phyloP scores from a whole-genome alignment of 1,140 invertebrate genomes.

The Bombus fervidus region DNA sequence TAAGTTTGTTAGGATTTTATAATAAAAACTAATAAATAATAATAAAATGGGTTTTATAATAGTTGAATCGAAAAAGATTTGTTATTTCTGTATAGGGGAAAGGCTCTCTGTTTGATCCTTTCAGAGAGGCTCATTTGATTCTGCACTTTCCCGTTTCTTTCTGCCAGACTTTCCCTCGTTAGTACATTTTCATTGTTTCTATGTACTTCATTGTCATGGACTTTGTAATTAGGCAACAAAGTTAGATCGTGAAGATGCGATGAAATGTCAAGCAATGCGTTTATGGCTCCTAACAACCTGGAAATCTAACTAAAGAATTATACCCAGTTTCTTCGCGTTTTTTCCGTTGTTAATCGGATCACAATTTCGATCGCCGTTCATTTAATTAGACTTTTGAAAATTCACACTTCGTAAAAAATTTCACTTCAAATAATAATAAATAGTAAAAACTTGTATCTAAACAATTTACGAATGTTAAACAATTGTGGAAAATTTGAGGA shows the following conservation, averaged over 20 bases:
- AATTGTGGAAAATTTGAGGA: not conserved
- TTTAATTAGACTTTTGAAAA: no score
- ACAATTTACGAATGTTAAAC: not conserved
- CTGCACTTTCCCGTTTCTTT: not conserved
- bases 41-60: no score
- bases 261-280: not conserved
- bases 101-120: not conserved
- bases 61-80: no score
- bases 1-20: not conserved
- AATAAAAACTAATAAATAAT: not conserved
- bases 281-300: not conserved
- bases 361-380: no score
- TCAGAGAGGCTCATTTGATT: not conserved
- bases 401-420: no score
- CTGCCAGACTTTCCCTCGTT: not conserved
- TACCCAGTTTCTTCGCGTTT: not conserved
- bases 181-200: not conserved
- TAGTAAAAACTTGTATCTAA: no score
- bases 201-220: not conserved
- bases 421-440: not conserved
- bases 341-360: not conserved
- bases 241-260: not conserved
- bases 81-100: not conserved
- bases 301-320: not conserved
- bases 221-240: not conserved